Evolutionary conservation across 1,140 invertebrate species (phyloP).

Genomic region (Sarcophaga bullata): DNA sequence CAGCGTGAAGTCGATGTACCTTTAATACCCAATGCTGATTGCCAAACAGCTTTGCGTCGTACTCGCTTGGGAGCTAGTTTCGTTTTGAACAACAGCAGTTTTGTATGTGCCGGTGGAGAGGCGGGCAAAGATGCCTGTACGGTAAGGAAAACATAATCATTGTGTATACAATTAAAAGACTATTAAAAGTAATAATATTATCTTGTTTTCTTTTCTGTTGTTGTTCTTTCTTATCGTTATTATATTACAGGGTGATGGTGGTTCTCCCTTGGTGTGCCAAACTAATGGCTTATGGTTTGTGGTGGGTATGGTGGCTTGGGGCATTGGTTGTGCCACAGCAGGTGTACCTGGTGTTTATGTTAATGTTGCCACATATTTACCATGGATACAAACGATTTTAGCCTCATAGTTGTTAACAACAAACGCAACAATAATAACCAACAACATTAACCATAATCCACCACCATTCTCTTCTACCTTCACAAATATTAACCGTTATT

Average conservation of each 20-base stretch:
- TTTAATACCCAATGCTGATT: constrained; percentile 71
- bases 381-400: constrained; percentile 71
- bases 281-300: constrained; percentile 70
- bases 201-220: neutral
- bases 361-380: constrained; percentile 71
- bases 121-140: constrained; percentile 80
- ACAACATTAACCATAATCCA: neutral
- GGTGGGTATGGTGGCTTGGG: constrained; percentile 80
- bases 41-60: constrained; percentile 71
- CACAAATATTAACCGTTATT: neutral
- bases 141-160: constrained; percentile 22
- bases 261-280: constrained; percentile 78
- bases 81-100: constrained; percentile 72
- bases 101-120: constrained; percentile 82
- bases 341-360: constrained; percentile 77
- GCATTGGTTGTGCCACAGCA: constrained; percentile 74
- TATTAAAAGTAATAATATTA: neutral
- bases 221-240: neutral
- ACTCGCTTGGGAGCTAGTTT: constrained; percentile 76
- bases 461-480: neutral
- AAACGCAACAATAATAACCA: neutral
- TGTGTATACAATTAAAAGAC: neutral
- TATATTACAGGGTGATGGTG: constrained; percentile 76
- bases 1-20: constrained; percentile 78
- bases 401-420: constrained; percentile 44